A percentile compares a stretch with the other conserved stretches of the same genome.
Conservation (phyloP, 2,888 invertebrate genomes). For the Drosophila falleni region DNA sequence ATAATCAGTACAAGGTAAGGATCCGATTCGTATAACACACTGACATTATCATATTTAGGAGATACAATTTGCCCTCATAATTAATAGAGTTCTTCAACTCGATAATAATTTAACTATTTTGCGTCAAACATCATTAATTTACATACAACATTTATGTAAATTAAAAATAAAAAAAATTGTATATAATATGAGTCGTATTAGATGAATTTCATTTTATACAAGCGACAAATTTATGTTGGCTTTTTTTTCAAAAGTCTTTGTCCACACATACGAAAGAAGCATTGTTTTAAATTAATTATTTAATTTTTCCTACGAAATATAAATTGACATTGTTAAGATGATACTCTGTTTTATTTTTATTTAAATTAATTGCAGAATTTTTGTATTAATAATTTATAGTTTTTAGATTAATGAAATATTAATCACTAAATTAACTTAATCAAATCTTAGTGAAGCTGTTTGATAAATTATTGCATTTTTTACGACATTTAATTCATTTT, state of each 20-base stretch:
- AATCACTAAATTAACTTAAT: background rate
- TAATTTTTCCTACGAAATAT: background rate
- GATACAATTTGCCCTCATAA: background rate
- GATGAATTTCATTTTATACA: background rate
- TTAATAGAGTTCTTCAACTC: background rate
- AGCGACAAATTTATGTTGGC: background rate
- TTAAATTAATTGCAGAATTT: background rate
- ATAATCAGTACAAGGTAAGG: background rate
- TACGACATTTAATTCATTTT: background rate
- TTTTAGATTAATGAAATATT: background rate
- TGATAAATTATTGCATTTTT: background rate
- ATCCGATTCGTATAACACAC: background rate
- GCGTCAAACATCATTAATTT: slow-evolving; percentile 2
- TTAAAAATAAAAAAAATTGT: background rate
- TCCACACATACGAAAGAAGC: too few species aligned
- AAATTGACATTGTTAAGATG: background rate
- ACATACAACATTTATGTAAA: background rate
- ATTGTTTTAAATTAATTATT: background rate
- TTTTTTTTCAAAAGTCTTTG: too few species aligned
- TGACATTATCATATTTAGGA: background rate
- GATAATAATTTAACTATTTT: background rate
- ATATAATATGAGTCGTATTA: background rate
- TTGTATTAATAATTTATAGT: background rate
- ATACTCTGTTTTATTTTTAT: background rate
- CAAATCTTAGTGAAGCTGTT: background rate